Evolutionary conservation across 2,888 invertebrate species (phyloP).

Genomic region (Drosophila parthenogenetica): DNA sequence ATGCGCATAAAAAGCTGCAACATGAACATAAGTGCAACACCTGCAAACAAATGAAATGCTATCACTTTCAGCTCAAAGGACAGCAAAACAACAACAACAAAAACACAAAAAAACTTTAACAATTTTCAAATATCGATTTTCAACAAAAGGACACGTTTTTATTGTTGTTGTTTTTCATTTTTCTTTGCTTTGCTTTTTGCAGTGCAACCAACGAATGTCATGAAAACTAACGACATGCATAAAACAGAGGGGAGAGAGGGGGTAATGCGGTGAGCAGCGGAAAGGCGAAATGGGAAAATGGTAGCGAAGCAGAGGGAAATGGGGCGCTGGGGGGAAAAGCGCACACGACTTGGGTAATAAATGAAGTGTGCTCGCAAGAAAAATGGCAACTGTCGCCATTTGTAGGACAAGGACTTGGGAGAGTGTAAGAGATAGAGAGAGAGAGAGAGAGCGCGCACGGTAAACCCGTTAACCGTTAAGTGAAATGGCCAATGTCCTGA

Average conservation of each 20-base stretch:
- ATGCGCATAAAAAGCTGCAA: slow-evolving; percentile 23
- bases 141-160: slow-evolving; percentile 48
- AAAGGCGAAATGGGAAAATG: background rate
- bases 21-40: slow-evolving; percentile 35
- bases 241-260: slow-evolving; percentile 70
- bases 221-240: slow-evolving; percentile 80
- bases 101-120: slow-evolving; percentile 47
- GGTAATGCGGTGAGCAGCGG: background rate
- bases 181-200: slow-evolving; percentile 15
- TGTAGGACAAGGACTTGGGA: slow-evolving; percentile 33
- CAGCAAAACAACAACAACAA: slow-evolving; percentile 32
- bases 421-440: no score
- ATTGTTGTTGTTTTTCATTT: background rate
- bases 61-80: slow-evolving; percentile 78
- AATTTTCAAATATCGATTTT: slow-evolving; percentile 68
- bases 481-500: slow-evolving; percentile 64
- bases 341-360: slow-evolving; percentile 57
- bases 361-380: slow-evolving; percentile 74
- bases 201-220: slow-evolving; percentile 55
- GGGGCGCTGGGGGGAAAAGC: background rate
- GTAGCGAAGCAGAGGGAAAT: background rate
- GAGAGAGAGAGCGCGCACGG: background rate
- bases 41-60: slow-evolving; percentile 56
- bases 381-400: slow-evolving; percentile 63
- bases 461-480: slow-evolving; percentile 53